These are phyloP conservation scores for Tragelaphus buxtoni DNA, from an alignment of 2,113 vertebrate genomes.

Conservation along the genomic window DNA sequence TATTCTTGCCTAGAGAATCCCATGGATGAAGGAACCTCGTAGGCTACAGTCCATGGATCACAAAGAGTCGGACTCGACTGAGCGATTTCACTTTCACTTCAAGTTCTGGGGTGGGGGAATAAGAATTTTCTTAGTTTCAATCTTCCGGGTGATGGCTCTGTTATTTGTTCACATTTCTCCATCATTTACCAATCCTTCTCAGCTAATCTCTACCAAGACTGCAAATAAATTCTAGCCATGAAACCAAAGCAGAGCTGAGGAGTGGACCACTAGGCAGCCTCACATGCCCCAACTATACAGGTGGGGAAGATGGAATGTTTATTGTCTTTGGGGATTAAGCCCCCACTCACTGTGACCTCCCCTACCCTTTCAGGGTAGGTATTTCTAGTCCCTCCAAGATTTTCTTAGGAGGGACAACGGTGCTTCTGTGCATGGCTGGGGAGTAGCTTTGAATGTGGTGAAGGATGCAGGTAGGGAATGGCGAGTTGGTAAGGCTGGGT, in stretches of 20 bases:
- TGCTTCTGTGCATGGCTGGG: not conserved
- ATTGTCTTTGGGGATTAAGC: not conserved
- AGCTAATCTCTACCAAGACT: not conserved
- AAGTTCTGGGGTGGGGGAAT: not conserved
- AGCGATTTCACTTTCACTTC: not conserved
- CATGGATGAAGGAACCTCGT: not conserved
- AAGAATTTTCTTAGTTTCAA: not conserved
- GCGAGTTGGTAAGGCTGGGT: not conserved
- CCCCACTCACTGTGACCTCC: not conserved
- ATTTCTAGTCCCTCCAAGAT: not conserved
- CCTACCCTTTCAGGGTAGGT: not conserved
- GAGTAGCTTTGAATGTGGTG: not conserved
- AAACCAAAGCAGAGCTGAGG: not conserved
- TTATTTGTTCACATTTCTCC: not conserved
- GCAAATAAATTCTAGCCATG: not conserved
- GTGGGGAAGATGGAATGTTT: not conserved
- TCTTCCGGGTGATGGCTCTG: not conserved
- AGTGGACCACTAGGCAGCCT: not conserved
- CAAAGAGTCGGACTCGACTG: not conserved
- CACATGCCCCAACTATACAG: conserved; percentile 10
- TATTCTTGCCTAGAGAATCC: not conserved
- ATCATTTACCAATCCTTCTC: not conserved
- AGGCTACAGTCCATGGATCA: not conserved
- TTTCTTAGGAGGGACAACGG: not conserved
- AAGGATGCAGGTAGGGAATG: not conserved